These are phyloP conservation scores for Drosophila asahinai DNA, from an alignment of 1,140 invertebrate genomes.

Conservation along the genomic window DNA sequence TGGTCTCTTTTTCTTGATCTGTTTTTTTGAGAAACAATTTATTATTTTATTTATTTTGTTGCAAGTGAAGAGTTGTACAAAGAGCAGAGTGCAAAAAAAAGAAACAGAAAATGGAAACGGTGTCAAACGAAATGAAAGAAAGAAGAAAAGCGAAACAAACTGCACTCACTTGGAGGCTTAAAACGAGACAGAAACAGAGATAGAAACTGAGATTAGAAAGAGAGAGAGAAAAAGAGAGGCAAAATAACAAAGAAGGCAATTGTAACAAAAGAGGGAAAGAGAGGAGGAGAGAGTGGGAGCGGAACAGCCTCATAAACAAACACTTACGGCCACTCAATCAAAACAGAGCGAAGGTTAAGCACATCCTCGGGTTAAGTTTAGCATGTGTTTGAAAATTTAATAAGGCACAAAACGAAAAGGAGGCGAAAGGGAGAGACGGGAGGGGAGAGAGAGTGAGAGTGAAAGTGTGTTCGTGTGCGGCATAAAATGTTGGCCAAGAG, in stretches of 20 bases:
- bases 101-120: slow-evolving; percentile 51
- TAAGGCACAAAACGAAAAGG: slow-evolving; percentile 57
- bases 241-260: slow-evolving; percentile 25
- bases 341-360: slow-evolving; percentile 82
- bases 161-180: slow-evolving; percentile 45
- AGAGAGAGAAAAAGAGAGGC: slow-evolving; percentile 13
- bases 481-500: slow-evolving; percentile 60
- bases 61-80: slow-evolving; percentile 49
- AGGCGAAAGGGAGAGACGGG: background rate
- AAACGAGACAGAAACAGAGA: slow-evolving; percentile 25
- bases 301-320: slow-evolving; percentile 66
- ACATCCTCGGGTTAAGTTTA: slow-evolving; percentile 81
- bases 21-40: slow-evolving; percentile 25
- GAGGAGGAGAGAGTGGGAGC: slow-evolving; percentile 6
- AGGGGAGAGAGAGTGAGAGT: slow-evolving; percentile 11
- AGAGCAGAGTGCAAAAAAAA: slow-evolving; percentile 47
- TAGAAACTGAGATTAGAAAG: slow-evolving; percentile 12
- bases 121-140: slow-evolving; percentile 43
- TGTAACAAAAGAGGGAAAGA: slow-evolving; percentile 25
- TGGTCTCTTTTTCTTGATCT: slow-evolving; percentile 5
- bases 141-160: slow-evolving; percentile 49
- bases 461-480: slow-evolving; percentile 51
- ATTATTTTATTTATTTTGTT: slow-evolving; percentile 43
- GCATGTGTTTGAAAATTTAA: slow-evolving; percentile 83
- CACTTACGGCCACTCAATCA: slow-evolving; percentile 79